A percentile compares a stretch with the other conserved stretches of the same genome.
phyloP scores from a whole-genome alignment of 1,140 invertebrate genomes.

The Amphibalanus amphitrite region DNA sequence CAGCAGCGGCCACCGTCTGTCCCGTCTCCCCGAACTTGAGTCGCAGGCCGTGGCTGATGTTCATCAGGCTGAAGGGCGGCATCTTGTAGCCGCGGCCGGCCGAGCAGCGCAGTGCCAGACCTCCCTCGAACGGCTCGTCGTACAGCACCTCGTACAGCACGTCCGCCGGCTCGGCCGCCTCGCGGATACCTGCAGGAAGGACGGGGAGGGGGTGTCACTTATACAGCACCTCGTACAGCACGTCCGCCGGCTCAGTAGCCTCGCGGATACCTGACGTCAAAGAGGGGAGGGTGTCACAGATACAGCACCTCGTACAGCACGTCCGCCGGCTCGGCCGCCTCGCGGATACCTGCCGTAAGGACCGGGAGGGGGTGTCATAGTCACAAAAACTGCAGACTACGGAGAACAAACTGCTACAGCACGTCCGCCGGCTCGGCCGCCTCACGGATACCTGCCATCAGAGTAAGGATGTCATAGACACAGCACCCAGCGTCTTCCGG shows the following conservation, averaged over 20 bases:
- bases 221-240: slow-evolving; percentile 55
- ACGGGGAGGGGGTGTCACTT: too few species aligned
- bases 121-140: slow-evolving; percentile 52
- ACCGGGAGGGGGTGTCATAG: too few species aligned
- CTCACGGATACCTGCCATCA: too few species aligned
- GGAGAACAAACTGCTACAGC: too few species aligned
- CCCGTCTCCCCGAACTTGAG: background rate
- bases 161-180: slow-evolving; percentile 30
- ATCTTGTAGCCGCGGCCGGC: slow-evolving; percentile 34
- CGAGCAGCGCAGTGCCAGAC: slow-evolving; percentile 36
- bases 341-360: too few species aligned
- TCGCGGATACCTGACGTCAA: slow-evolving; percentile 28
- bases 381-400: too few species aligned
- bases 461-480: too few species aligned
- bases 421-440: too few species aligned
- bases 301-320: too few species aligned
- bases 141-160: slow-evolving; percentile 54
- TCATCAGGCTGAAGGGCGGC: slow-evolving; percentile 36
- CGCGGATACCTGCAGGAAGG: slow-evolving; percentile 27
- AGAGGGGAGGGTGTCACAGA: background rate
- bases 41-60: slow-evolving; percentile 24
- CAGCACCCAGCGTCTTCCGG: too few species aligned
- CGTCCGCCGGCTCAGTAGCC: slow-evolving; percentile 30
- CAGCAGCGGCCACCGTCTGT: too few species aligned
- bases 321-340: too few species aligned